phyloP scores from a whole-genome alignment of 53 echinoderm and acorn worm species.

The Echinarachnius parma region DNA sequence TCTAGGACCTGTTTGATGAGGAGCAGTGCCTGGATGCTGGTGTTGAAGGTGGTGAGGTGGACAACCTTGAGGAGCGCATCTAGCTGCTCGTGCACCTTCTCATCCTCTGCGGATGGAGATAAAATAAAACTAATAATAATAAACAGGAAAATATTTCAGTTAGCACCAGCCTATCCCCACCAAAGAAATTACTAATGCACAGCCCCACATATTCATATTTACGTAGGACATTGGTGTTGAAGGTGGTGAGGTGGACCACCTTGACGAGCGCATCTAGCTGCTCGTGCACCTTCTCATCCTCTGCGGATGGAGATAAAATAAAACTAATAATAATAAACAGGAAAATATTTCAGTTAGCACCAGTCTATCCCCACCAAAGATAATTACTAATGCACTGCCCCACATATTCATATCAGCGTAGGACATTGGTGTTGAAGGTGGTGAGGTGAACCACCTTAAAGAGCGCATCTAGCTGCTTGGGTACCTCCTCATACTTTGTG shows the following conservation, averaged over 20 bases:
- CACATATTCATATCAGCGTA: background rate
- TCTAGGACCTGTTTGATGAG: slow-evolving; percentile 82
- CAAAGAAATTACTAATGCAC: no score
- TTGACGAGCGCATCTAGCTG: slow-evolving; percentile 79
- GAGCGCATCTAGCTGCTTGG: slow-evolving; percentile 73
- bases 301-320: slow-evolving; percentile 33
- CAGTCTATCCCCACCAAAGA: no score
- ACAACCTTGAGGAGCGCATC: slow-evolving; percentile 79
- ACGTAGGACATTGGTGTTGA: slow-evolving; percentile 78
- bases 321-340: background rate
- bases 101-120: slow-evolving; percentile 61
- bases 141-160: slow-evolving; percentile 2
- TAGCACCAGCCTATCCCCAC: background rate
- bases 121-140: background rate
- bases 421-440: slow-evolving; percentile 74
- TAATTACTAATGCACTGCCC: no score
- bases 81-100: slow-evolving; percentile 73
- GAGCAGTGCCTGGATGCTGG: slow-evolving; percentile 76
- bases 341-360: slow-evolving; percentile 1
- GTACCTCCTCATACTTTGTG: slow-evolving; percentile 78
- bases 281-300: slow-evolving; percentile 79
- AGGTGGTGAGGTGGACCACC: slow-evolving; percentile 77
- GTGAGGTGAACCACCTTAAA: slow-evolving; percentile 84
- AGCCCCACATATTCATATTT: background rate
- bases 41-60: slow-evolving; percentile 79